These are phyloP conservation scores for Zeuzera pyrina DNA, from an alignment of 2,888 invertebrate genomes.

Conservation along the genomic window DNA sequence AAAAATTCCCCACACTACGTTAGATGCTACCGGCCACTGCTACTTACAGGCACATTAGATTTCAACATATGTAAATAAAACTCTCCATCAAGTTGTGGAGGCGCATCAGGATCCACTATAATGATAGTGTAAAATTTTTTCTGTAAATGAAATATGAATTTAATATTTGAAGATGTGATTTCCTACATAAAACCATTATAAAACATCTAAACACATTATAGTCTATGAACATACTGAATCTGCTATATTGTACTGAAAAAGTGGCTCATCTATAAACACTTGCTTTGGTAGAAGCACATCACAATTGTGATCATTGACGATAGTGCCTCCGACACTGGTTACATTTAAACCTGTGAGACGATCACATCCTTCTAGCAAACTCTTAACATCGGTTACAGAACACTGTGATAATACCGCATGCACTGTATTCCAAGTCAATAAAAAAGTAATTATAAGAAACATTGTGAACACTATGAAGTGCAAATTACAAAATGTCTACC, in stretches of 20 bases:
- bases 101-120: slow-evolving; percentile 64
- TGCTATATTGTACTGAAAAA: slow-evolving; percentile 47
- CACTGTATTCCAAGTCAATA: slow-evolving; percentile 19
- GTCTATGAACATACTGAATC: slow-evolving; percentile 36
- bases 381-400: slow-evolving; percentile 42
- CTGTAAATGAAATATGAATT: slow-evolving; percentile 30
- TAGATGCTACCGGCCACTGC: too few relatives aligned
- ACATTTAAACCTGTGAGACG: slow-evolving; percentile 49
- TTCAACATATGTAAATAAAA: slow-evolving; percentile 66
- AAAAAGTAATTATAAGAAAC: too few relatives aligned
- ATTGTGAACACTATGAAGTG: too few relatives aligned
- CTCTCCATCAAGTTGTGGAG: slow-evolving; percentile 53
- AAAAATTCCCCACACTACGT: too few relatives aligned
- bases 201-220: not conserved
- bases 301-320: slow-evolving; percentile 62
- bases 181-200: not conserved
- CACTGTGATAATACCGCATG: slow-evolving; percentile 29
- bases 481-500: too few relatives aligned
- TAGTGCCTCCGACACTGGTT: slow-evolving; percentile 54
- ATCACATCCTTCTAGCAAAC: slow-evolving; percentile 55
- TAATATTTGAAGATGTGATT: too few relatives aligned
- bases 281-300: slow-evolving; percentile 59
- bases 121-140: slow-evolving; percentile 62
- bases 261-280: slow-evolving; percentile 58
- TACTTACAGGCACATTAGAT: slow-evolving; percentile 63